A percentile compares a stretch with the other conserved stretches of the same genome.
phyloP scores from a whole-genome alignment of 2,888 invertebrate genomes.

The Pyralis farinalis region DNA sequence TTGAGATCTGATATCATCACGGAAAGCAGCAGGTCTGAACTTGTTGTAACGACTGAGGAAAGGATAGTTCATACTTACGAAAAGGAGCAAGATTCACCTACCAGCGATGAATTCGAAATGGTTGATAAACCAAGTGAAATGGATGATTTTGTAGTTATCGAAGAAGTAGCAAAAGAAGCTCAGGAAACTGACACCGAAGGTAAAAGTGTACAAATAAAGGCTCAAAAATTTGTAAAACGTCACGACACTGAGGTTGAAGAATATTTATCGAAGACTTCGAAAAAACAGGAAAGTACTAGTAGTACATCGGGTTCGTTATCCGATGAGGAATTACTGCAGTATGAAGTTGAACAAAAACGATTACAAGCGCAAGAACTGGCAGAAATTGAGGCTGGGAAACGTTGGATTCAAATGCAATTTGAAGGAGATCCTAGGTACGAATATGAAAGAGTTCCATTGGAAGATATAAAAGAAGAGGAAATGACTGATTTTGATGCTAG shows the following conservation, averaged over 20 bases:
- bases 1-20: slow-evolving; percentile 70
- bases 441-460: slow-evolving; percentile 90
- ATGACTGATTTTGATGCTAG: slow-evolving; percentile 92
- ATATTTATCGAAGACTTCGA: slow-evolving; percentile 85
- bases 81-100: slow-evolving; percentile 86
- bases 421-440: slow-evolving; percentile 89
- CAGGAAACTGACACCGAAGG: slow-evolving; percentile 91
- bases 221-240: slow-evolving; percentile 76
- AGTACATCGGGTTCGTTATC: slow-evolving; percentile 81
- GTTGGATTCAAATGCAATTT: slow-evolving; percentile 95
- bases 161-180: slow-evolving; percentile 93
- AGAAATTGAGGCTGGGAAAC: slow-evolving; percentile 87
- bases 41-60: slow-evolving; percentile 82
- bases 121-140: slow-evolving; percentile 92
- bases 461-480: slow-evolving; percentile 96
- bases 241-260: slow-evolving; percentile 87
- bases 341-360: slow-evolving; percentile 85
- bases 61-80: slow-evolving; percentile 74
- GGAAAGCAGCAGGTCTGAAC: slow-evolving; percentile 78
- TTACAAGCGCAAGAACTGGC: slow-evolving; percentile 72
- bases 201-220: slow-evolving; percentile 86
- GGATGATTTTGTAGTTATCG: slow-evolving; percentile 93
- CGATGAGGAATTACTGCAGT: slow-evolving; percentile 82
- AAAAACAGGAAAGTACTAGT: slow-evolving; percentile 81
- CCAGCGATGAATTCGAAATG: slow-evolving; percentile 93